phyloP scores from a whole-genome alignment of 2,113 vertebrate genomes.

The Anguilla japonica region DNA sequence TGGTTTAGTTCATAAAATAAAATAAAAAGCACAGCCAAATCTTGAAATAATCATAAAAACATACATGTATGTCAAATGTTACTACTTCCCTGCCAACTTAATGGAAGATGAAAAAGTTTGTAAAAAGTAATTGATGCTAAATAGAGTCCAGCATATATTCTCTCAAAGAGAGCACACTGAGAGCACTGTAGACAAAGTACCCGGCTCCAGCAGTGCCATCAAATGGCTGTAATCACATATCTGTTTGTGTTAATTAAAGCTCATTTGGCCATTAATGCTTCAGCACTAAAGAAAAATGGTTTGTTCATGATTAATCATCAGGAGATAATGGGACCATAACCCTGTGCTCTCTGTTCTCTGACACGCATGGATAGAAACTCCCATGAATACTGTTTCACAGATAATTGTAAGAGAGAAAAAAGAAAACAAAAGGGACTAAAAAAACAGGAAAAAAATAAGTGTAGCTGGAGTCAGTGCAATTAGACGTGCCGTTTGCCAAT shows the following conservation, averaged over 20 bases:
- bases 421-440: not conserved
- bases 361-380: slow-evolving; percentile 39
- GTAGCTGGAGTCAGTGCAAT: slow-evolving; percentile 11
- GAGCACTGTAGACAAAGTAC: not conserved
- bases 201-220: not conserved
- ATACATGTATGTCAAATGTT: not conserved
- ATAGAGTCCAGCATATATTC: not conserved
- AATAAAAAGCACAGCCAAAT: not conserved
- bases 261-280: slow-evolving; percentile 62
- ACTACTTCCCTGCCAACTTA: not conserved
- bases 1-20: not conserved
- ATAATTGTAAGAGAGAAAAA: slow-evolving; percentile 10
- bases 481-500: slow-evolving; percentile 21
- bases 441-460: not conserved
- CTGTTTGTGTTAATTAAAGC: slow-evolving; percentile 57
- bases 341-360: slow-evolving; percentile 37
- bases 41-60: not conserved
- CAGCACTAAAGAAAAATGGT: slow-evolving; percentile 54
- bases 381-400: slow-evolving; percentile 24
- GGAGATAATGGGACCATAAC: slow-evolving; percentile 59
- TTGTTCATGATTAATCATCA: slow-evolving; percentile 57
- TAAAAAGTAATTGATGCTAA: not conserved
- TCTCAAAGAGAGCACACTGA: not conserved
- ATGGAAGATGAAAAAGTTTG: not conserved
- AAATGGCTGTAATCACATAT: slow-evolving; percentile 8